These are phyloP conservation scores for Andrena bicolor DNA, from an alignment of 2,888 invertebrate species.

Conservation along the genomic window DNA sequence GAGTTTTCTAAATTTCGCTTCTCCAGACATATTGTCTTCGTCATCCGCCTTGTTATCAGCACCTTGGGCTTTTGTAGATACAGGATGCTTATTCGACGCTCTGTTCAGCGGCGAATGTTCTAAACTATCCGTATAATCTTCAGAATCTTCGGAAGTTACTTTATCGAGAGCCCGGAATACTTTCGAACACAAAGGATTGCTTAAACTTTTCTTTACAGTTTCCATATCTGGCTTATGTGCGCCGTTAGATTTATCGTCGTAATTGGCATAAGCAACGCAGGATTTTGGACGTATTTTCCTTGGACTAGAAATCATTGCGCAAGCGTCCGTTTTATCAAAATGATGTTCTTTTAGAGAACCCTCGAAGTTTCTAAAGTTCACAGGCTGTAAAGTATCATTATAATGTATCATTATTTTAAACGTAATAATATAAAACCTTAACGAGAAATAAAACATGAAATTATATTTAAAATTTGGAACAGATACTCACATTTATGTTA, in stretches of 20 bases:
- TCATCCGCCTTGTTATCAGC: conserved; percentile 66
- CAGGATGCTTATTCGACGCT: conserved; percentile 58
- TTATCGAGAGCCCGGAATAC: conserved; percentile 91
- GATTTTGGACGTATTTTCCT: conserved; percentile 89
- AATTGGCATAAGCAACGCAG: conserved; percentile 87
- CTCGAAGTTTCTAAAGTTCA: conserved; percentile 72
- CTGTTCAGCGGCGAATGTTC: conserved; percentile 86
- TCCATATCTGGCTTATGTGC: conserved; percentile 85
- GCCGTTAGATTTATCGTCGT: conserved; percentile 86
- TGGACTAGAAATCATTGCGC: conserved; percentile 75
- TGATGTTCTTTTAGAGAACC: conserved; percentile 62
- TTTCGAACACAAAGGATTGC: conserved; percentile 88
- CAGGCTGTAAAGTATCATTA: conserved; percentile 52
- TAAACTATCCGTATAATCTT: conserved; percentile 91
- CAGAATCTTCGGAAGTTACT: conserved; percentile 89
- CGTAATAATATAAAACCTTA: not conserved
- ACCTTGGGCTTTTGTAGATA: conserved; percentile 46
- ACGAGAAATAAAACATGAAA: not conserved
- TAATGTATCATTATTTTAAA: not conserved
- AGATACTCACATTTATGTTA: conserved; percentile 81
- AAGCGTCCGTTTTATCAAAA: conserved; percentile 66
- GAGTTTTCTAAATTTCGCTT: conserved; percentile 90
- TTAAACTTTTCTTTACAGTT: conserved; percentile 89
- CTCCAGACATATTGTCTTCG: conserved; percentile 84
- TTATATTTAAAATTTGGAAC: not conserved